Percentiles rank a stretch among this genome's conserved stretches.
These are phyloP conservation scores for Baronia brevicornis DNA, from an alignment of 2,888 invertebrate genomes.

Conservation along the genomic window DNA sequence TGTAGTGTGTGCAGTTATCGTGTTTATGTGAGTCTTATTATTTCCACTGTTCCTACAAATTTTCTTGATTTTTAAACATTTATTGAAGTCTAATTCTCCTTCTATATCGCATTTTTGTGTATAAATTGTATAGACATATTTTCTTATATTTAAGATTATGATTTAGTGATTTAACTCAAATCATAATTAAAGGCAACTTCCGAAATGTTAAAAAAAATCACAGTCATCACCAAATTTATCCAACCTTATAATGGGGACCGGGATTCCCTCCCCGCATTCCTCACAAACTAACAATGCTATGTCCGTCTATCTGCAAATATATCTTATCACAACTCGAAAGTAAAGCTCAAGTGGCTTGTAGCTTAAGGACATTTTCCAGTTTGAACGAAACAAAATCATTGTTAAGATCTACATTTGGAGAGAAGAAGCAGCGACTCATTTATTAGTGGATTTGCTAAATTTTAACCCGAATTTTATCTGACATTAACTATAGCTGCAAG, in stretches of 20 bases:
- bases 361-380: conserved; percentile 11
- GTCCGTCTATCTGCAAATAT: conserved; percentile 15
- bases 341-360: conserved; percentile 15
- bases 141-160: no score
- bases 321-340: conserved; percentile 15
- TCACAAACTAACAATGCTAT: conserved; percentile 17
- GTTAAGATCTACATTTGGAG: conserved; percentile 13
- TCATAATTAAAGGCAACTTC: no score
- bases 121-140: no score
- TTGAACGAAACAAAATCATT: conserved; percentile 14
- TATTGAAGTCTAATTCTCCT: no score
- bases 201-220: no score
- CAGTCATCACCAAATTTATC: conserved; percentile 6
- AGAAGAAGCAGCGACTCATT: conserved; percentile 14
- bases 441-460: conserved; percentile 11
- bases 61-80: no score
- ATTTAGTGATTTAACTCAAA: no score
- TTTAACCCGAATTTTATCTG: conserved; percentile 2
- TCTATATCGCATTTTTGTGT: no score
- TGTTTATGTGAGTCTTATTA: no score
- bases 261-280: conserved; percentile 10
- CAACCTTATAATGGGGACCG: conserved; percentile 9
- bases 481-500: conserved; percentile 9
- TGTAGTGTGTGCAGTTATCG: no score
- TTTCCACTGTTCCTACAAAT: no score